Evolutionary conservation across 2,797 vertebrate genomes (phyloP).

Genomic region (Linurgus olivaceus): DNA sequence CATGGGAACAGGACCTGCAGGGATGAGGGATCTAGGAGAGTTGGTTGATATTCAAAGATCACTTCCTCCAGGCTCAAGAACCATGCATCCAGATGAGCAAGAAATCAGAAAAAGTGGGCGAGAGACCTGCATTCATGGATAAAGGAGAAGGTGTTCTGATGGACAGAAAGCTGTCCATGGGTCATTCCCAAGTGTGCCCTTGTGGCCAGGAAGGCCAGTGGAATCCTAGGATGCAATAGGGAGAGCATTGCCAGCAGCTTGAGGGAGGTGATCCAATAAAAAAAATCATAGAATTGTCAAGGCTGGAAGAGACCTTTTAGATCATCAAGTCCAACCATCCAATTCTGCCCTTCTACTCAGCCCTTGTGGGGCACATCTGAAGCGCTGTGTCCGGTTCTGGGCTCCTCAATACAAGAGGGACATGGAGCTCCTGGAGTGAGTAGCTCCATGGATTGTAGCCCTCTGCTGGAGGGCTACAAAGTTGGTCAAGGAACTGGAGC

Average conservation of each 20-base stretch:
- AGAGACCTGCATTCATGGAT: background rate
- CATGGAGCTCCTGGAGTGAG: background rate
- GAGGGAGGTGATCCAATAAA: background rate
- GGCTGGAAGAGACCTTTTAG: background rate
- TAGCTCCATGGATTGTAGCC: too few relatives aligned
- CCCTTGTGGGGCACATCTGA: background rate
- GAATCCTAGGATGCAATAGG: background rate
- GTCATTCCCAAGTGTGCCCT: background rate
- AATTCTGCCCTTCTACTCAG: background rate
- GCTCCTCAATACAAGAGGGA: background rate
- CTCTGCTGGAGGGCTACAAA: background rate
- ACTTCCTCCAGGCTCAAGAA: background rate
- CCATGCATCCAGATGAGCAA: background rate
- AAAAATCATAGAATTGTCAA: background rate
- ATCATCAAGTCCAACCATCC: background rate
- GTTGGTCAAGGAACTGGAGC: background rate
- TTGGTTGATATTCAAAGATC: background rate
- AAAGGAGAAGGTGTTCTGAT: background rate
- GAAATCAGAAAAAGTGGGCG: background rate
- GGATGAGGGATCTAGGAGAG: background rate
- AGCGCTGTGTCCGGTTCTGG: background rate
- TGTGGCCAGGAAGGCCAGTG: background rate
- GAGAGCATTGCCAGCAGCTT: background rate
- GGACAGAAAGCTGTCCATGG: background rate
- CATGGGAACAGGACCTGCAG: background rate